Percentiles rank a stretch among this genome's conserved stretches.
These are phyloP conservation scores for Brenthis ino DNA, from an alignment of 2,888 invertebrate genomes.

Conservation along the genomic window DNA sequence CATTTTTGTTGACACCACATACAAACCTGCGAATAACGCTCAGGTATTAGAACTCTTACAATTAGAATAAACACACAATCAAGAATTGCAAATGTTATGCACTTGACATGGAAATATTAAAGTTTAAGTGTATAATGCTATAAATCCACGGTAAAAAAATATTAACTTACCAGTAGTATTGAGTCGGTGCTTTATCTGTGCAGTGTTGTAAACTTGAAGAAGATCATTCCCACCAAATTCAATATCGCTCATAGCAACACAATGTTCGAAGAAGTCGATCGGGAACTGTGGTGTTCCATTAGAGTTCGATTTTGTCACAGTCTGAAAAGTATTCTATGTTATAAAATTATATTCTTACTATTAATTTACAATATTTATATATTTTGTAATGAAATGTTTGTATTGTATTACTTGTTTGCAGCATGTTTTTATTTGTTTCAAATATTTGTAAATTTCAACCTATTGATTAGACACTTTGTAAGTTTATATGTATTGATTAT, in stretches of 20 bases:
- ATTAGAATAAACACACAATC: too few species aligned
- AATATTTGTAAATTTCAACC: too few species aligned
- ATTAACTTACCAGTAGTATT: slow-evolving; percentile 83
- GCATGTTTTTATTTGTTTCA: not conserved
- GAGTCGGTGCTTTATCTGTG: slow-evolving; percentile 95
- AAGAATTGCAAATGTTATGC: too few species aligned
- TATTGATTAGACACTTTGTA: too few species aligned
- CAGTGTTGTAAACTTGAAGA: slow-evolving; percentile 95
- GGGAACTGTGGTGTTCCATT: slow-evolving; percentile 91
- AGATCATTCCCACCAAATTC: slow-evolving; percentile 98
- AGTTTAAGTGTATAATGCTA: not conserved
- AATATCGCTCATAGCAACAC: slow-evolving; percentile 94
- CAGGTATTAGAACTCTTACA: too few species aligned
- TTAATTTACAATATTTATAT: not conserved
- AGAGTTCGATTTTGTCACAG: slow-evolving; percentile 67
- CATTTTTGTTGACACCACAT: slow-evolving; percentile 95
- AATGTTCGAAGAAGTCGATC: slow-evolving; percentile 98
- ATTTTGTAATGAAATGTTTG: not conserved
- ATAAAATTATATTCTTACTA: not conserved
- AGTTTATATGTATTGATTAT: too few species aligned
- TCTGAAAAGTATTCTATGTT: slow-evolving; percentile 45
- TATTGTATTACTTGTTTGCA: too few species aligned
- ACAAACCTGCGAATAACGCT: slow-evolving; percentile 84
- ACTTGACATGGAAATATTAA: too few species aligned
- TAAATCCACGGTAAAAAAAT: not conserved